phyloP scores from a whole-genome alignment of 2,797 vertebrate genomes.

The Heteromormyrus szaboi region DNA sequence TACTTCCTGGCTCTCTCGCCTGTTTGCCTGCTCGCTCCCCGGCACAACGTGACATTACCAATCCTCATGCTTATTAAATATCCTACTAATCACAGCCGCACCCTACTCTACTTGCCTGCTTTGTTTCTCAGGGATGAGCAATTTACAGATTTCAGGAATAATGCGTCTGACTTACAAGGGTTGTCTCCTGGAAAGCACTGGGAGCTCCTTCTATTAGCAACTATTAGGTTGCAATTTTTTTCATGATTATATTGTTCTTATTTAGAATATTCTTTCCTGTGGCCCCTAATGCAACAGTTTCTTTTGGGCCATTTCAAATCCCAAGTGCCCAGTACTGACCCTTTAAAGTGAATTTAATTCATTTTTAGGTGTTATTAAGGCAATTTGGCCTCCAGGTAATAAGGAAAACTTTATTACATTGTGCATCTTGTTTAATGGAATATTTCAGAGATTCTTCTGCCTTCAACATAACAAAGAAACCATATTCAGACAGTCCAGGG shows the following conservation, averaged over 20 bases:
- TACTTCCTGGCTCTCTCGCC: too few species aligned
- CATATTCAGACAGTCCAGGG: neutral
- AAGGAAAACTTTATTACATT: slow-evolving; percentile 46
- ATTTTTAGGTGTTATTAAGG: slow-evolving; percentile 53
- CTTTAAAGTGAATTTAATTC: slow-evolving; percentile 53
- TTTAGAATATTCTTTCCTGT: slow-evolving; percentile 55
- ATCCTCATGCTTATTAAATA: neutral
- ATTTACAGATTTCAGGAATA: slow-evolving; percentile 65
- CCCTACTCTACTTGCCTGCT: slow-evolving; percentile 29
- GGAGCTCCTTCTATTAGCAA: slow-evolving; percentile 25
- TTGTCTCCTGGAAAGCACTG: slow-evolving; percentile 50
- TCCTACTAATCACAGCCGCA: slow-evolving; percentile 41
- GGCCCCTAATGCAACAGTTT: slow-evolving; percentile 38
- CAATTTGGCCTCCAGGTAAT: slow-evolving; percentile 48
- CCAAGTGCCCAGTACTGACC: slow-evolving; percentile 55
- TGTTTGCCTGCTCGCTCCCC: too few species aligned
- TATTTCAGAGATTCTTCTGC: neutral
- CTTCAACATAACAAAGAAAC: neutral
- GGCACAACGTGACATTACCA: too few species aligned
- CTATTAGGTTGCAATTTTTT: slow-evolving; percentile 55
- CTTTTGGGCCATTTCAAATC: slow-evolving; percentile 45
- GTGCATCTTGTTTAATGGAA: slow-evolving; percentile 47
- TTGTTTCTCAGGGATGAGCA: slow-evolving; percentile 45
- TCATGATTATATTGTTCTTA: slow-evolving; percentile 52
- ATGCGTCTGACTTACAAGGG: slow-evolving; percentile 61